phyloP scores from a whole-genome alignment of 2,113 vertebrate genomes.

The Lontra canadensis region DNA sequence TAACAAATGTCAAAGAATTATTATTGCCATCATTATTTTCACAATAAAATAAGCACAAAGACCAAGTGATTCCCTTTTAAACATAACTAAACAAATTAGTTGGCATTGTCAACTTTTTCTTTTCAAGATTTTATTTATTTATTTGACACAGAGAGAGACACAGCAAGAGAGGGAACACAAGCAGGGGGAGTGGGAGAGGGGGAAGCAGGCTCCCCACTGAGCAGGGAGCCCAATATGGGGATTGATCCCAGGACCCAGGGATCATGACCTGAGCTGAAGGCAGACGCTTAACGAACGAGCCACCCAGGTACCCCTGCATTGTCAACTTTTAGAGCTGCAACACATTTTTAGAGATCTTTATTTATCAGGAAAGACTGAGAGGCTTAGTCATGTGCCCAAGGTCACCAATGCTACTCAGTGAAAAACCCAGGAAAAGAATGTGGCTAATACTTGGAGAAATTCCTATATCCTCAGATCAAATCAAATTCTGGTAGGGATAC shows the following conservation, averaged over 20 bases:
- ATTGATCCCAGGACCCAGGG: no score
- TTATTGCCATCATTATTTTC: not conserved
- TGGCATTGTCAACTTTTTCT: not conserved
- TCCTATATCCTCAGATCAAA: not conserved
- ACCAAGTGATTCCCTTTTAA: not conserved
- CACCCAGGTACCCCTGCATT: no score
- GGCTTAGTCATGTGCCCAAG: not conserved
- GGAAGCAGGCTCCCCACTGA: no score
- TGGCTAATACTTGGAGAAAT: not conserved
- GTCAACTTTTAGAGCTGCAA: not conserved
- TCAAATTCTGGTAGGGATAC: not conserved
- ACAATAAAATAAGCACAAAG: constrained; percentile 34
- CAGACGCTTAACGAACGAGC: no score
- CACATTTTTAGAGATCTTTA: not conserved
- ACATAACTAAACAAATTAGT: not conserved
- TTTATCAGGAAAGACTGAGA: not conserved
- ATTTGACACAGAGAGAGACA: no score
- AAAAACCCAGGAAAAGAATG: not conserved
- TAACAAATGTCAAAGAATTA: constrained; percentile 23
- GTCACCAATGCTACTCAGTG: not conserved
- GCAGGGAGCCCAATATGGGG: no score
- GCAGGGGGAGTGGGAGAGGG: no score
- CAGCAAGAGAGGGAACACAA: no score
- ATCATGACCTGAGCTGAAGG: no score
- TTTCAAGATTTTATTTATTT: no score